These are phyloP conservation scores for Megathymus violae DNA, from an alignment of 1,140 invertebrate genomes.

Conservation along the genomic window DNA sequence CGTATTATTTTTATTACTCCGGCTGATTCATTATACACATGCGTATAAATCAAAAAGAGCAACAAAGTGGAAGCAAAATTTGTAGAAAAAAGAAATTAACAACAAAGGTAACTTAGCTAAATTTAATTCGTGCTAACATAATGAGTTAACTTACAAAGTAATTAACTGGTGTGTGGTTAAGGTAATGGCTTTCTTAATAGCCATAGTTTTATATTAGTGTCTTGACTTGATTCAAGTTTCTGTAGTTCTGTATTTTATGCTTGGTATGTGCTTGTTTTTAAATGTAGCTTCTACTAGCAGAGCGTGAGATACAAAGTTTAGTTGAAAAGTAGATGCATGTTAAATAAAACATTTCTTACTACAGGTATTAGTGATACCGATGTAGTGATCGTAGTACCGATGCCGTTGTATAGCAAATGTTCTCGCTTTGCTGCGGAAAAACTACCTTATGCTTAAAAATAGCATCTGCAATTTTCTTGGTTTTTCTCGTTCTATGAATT, in stretches of 20 bases:
- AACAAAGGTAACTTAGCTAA: slow-evolving; percentile 31
- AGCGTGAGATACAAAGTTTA: no score
- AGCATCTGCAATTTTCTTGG: no score
- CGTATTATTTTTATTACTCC: no score
- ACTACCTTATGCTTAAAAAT: no score
- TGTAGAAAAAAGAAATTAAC: slow-evolving; percentile 29
- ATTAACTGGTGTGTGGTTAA: slow-evolving; percentile 37
- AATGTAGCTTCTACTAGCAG: not conserved
- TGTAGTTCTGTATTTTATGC: slow-evolving; percentile 13
- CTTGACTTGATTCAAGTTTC: slow-evolving; percentile 25
- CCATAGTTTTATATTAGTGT: slow-evolving; percentile 37
- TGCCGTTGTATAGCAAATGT: no score
- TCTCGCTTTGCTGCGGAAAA: no score
- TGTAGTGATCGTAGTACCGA: no score
- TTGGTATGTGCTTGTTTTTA: slow-evolving; percentile 17
- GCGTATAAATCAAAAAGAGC: not conserved
- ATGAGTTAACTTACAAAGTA: slow-evolving; percentile 37
- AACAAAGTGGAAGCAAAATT: not conserved
- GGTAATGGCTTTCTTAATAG: slow-evolving; percentile 37
- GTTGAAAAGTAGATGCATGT: no score
- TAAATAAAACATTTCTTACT: no score
- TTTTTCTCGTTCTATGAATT: no score
- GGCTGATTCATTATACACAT: no score
- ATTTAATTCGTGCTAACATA: slow-evolving; percentile 37
- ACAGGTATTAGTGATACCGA: no score